Conservation (phyloP, 2,113 vertebrate genomes). For the Cavia porcellus region DNA sequence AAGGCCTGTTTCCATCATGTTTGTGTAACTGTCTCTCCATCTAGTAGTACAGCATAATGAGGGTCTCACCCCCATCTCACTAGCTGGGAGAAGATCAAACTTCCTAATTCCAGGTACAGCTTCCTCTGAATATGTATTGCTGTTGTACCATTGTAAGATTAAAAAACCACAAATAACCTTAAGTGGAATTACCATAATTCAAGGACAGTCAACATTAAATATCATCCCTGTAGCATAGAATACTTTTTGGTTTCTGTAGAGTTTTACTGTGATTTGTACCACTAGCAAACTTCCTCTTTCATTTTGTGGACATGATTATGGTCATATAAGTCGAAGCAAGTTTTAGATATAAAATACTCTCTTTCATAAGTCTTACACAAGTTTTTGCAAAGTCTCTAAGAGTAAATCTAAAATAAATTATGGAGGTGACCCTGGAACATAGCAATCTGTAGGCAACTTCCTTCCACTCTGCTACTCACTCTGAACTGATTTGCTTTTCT, state of each 20-base stretch:
- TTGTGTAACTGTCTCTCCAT: not conserved
- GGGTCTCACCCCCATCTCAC: not conserved
- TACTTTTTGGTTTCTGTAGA: not conserved
- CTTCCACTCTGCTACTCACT: not conserved
- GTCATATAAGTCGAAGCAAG: not conserved
- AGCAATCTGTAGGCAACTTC: not conserved
- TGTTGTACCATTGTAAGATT: not conserved
- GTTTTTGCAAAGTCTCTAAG: not conserved
- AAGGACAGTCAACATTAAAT: not conserved
- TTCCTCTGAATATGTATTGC: not conserved
- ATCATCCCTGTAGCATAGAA: not conserved
- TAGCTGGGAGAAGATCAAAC: not conserved
- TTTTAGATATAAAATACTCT: not conserved
- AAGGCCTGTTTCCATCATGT: accelerated
- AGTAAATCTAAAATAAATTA: not conserved
- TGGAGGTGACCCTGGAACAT: not conserved
- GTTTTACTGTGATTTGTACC: constrained; percentile 7
- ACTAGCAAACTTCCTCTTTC: not conserved
- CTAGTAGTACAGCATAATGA: not conserved
- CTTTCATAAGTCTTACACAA: not conserved
- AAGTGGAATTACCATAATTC: not conserved
- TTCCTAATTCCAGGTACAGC: not conserved
- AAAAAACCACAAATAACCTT: too few species aligned
- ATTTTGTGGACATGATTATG: not conserved
- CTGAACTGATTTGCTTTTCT: not conserved